These are phyloP conservation scores for Cephalopholis sonnerati DNA, from an alignment of 2,113 vertebrate species.

Conservation along the genomic window DNA sequence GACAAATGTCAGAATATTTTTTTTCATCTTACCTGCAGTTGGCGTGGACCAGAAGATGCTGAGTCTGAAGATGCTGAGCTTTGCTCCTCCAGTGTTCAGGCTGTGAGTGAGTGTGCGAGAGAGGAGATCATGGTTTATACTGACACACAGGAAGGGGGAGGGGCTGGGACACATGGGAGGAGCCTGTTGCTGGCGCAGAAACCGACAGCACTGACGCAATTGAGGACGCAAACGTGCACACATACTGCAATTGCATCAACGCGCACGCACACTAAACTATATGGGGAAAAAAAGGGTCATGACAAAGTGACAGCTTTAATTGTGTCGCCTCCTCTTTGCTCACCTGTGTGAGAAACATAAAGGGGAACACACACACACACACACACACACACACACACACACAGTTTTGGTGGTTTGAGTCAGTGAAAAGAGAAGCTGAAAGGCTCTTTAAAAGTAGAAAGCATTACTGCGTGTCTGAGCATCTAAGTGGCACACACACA, in stretches of 20 bases:
- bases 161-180: slow-evolving; percentile 48
- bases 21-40: slow-evolving; percentile 71
- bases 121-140: slow-evolving; percentile 58
- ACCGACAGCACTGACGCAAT: slow-evolving; percentile 66
- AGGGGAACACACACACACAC: background rate
- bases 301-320: slow-evolving; percentile 32
- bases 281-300: background rate
- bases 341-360: slow-evolving; percentile 13
- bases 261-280: background rate
- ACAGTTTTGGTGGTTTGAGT: background rate
- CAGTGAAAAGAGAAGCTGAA: slow-evolving; percentile 14
- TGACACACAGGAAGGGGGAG: slow-evolving; percentile 57
- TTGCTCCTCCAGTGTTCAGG: slow-evolving; percentile 54
- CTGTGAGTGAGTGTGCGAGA: slow-evolving; percentile 48
- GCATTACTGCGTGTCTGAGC: background rate
- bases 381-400: background rate
- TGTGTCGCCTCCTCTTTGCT: background rate
- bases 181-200: slow-evolving; percentile 60
- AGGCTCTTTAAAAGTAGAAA: background rate
- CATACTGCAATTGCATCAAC: slow-evolving; percentile 16
- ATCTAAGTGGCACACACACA: background rate
- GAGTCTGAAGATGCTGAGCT: slow-evolving; percentile 58
- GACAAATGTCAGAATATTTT: background rate
- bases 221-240: slow-evolving; percentile 52
- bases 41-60: slow-evolving; percentile 21